Evolutionary conservation across 2,888 invertebrate genomes (phyloP), one percentile per base, ranked within the genome.

Genomic region (Eurois occulta): DNA sequence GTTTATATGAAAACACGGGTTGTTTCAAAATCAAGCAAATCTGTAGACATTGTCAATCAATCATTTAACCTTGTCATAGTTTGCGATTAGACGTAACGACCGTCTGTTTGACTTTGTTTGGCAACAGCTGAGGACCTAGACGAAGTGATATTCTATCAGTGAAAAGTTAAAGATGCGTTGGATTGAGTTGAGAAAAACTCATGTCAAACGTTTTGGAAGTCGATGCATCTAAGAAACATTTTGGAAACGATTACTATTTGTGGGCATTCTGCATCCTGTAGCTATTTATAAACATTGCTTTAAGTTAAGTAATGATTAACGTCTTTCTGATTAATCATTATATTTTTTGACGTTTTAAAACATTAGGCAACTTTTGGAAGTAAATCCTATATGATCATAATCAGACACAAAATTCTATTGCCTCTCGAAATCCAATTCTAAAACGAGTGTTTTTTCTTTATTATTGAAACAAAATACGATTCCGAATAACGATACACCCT

Each of bases 51-150:
- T 70, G n/a, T 41, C n/a, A 71, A 66, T 79, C 65, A 71, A 66
- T 78, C 71, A 69, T 35, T 78, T 64, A 38, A 64, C 69, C 32
- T 55, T 69, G 16, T 68, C 38, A 41, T 41, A n/a, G 32, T 48
- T n/a, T 5, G 41, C 11, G 16, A 46, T 18, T 64, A 62, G 35
- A 38, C n/a, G 6, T 38, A 65, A 65, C 16, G 65, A 41, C 38
- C 16, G 16, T 41, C 16, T 65, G 24, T 41, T 65, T 65, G 18
- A 16, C 41, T 41, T 65, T 7, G 11, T 18, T 60, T 18, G 11
- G n/a, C 18, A 65, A 35, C n/a, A 41, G 18, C 8, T 28, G 65
- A n/a, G 65, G n/a, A 41, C 18, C 10, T 16, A 41, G 18, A 41
- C 8, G 21, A 62, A 62, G 11, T 35, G 10, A 62, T 62, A 62